Percentiles rank a stretch among this genome's conserved stretches.
These are phyloP conservation scores for Pseudopipra pipra DNA, from an alignment of 2,113 vertebrate species.

Conservation along the genomic window DNA sequence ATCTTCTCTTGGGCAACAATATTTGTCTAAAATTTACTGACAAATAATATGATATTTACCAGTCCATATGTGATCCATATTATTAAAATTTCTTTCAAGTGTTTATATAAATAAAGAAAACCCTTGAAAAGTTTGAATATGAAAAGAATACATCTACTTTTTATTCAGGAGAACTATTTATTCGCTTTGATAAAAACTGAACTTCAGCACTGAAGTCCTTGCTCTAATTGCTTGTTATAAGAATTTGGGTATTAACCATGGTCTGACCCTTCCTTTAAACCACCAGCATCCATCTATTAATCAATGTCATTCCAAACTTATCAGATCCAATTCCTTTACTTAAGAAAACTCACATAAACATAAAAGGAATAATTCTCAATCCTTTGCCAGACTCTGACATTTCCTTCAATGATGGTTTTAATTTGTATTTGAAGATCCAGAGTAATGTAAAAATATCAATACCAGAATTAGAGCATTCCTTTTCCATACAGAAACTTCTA, in stretches of 20 bases:
- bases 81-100: not conserved
- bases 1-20: not conserved
- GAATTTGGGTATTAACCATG: not conserved
- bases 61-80: not conserved
- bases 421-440: not conserved
- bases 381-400: not conserved
- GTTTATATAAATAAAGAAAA: not conserved
- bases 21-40: not conserved
- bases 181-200: not conserved
- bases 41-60: not conserved
- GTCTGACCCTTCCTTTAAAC: not conserved
- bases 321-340: not conserved
- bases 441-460: not conserved
- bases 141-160: not conserved
- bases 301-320: not conserved
- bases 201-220: not conserved
- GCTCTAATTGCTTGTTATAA: not conserved
- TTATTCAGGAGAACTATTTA: not conserved
- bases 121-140: not conserved
- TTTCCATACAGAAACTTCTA: not conserved
- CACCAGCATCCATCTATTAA: not conserved
- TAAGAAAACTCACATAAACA: not conserved
- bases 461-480: not conserved
- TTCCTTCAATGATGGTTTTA: not conserved
- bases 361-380: not conserved